Percentiles rank a stretch among this genome's conserved stretches.
Conservation (phyloP, 2,797 vertebrate species). For the Tauraco hartlaubi region DNA sequence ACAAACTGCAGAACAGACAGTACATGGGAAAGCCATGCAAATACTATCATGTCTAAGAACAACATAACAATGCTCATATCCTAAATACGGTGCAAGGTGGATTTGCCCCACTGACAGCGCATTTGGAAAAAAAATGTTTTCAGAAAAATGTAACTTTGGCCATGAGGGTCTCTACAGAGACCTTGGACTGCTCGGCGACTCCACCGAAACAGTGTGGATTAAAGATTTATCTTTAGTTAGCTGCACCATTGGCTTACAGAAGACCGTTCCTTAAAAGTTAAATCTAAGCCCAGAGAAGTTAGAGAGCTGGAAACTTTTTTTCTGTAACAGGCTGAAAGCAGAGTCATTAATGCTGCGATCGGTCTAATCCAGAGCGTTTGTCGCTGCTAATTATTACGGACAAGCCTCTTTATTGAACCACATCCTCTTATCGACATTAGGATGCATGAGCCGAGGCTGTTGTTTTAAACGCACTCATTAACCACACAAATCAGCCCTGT, state of each 20-base stretch:
- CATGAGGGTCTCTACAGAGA: neutral
- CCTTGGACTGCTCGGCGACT: neutral
- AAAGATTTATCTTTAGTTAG: neutral
- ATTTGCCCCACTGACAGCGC: accelerated
- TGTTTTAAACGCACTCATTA: conserved; percentile 99
- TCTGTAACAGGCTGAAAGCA: conserved; percentile 46
- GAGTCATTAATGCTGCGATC: conserved; percentile 73
- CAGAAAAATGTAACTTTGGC: neutral
- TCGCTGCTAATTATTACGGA: conserved; percentile 97
- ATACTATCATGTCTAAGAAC: neutral
- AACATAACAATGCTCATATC: neutral
- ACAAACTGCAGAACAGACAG: neutral
- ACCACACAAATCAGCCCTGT: conserved; percentile 99
- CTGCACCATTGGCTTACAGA: neutral
- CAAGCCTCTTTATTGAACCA: conserved; percentile 99
- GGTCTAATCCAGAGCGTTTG: conserved; percentile 91
- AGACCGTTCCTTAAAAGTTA: neutral
- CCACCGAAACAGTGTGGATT: accelerated
- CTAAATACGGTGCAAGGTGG: neutral
- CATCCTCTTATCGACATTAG: conserved; percentile 97
- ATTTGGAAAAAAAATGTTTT: neutral
- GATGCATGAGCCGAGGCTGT: conserved; percentile 98
- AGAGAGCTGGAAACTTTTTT: conserved; percentile 20
- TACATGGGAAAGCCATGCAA: neutral
- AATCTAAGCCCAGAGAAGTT: neutral